Base-by-base conservation (phyloP, 1,140 invertebrate genomes). In the Plutomurus gul region DNA sequence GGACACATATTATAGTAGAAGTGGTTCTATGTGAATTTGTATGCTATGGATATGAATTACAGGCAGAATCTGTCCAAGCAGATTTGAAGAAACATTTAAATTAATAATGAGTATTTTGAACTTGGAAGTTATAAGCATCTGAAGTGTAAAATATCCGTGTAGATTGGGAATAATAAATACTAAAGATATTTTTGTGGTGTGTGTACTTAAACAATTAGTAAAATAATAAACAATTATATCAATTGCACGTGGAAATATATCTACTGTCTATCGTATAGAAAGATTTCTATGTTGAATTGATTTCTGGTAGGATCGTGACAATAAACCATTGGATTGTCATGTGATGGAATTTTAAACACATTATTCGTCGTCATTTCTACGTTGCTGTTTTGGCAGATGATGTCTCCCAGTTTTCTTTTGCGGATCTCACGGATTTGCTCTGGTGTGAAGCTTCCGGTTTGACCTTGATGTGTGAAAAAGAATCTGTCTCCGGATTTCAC, bases 371-470 rank as follows among this genome's bases (percentile, higher is more conserved):
- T 89, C 88, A 72, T 85, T 86, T 72, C 72, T 4, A 80, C 36
- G n/a, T 76, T 60, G 27, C 78, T 80, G 84, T 90, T 92, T 80
- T 90, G 87, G 84, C 91, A 92, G 22, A 92, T 86, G 13, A 92
- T 86, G 43, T 88, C 85, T 0, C 90, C 88, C 10, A 92, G 85
- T 70, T 85, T 87, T 6, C 86, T 85, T 82, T 89, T 90, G 74
- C 90, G 85, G 43, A 92, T 88, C 82, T 91, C 89, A 22, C 86
- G 84, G 30, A 92, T 81, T 85, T 92, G 91, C 65, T 87, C 87
- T 85, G 82, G 10, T 81, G 84, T 87, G 82, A 90, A 89, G 16
- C 86, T 83, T 10, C 87, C 87, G 6, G 88, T 87, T 25, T 87
- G 86, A 49, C 88, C 85, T 73, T 88, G 87, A 78, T 90, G 90